Evolutionary conservation across 2,797 vertebrate species (phyloP).

Genomic region (Nasua narica): DNA sequence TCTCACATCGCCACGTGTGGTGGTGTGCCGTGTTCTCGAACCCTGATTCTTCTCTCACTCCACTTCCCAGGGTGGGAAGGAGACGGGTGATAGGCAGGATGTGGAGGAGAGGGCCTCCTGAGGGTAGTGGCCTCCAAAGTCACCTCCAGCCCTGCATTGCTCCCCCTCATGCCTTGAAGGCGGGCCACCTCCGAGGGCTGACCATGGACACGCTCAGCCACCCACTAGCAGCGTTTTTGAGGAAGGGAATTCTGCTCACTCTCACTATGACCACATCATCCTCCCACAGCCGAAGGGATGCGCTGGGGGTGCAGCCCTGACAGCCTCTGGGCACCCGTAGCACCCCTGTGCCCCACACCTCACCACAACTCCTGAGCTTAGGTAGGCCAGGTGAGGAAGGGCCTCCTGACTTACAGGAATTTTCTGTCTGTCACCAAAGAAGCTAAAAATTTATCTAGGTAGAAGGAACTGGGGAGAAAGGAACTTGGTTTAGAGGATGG

Average conservation of each 20-base stretch:
- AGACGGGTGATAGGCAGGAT: neutral
- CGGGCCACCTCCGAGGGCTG: neutral
- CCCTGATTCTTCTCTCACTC: neutral
- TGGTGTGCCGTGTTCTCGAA: neutral
- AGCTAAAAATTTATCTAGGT: neutral
- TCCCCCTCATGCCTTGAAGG: neutral
- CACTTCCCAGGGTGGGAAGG: neutral
- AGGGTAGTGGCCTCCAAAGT: neutral
- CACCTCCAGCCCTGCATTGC: neutral
- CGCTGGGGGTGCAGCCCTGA: neutral
- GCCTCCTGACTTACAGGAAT: neutral
- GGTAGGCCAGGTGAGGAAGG: neutral
- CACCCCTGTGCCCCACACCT: neutral
- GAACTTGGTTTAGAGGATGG: neutral
- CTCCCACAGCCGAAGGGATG: neutral
- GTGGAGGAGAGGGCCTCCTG: neutral
- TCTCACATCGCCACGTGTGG: neutral
- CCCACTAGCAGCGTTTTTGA: neutral
- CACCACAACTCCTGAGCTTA: neutral
- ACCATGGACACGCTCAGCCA: neutral
- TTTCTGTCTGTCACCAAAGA: neutral
- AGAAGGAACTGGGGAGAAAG: neutral
- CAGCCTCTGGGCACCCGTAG: neutral
- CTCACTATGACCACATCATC: neutral
- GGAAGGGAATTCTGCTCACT: neutral